phyloP scores from a whole-genome alignment of 23 tunicate species.

The Ciona savignyi region DNA sequence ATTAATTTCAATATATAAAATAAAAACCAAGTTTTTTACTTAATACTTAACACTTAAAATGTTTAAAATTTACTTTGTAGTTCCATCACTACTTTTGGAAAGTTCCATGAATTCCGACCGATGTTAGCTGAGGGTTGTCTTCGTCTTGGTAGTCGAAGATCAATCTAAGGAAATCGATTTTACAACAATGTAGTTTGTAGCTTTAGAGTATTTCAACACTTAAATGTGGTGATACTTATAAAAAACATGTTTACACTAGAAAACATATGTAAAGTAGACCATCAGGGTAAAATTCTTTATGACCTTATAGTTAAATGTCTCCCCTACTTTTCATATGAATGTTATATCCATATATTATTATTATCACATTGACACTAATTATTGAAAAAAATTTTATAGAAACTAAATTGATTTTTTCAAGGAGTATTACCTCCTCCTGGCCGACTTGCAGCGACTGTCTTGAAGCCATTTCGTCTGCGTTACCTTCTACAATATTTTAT shows the following conservation, averaged over 20 bases:
- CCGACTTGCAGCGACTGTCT: constrained; percentile 26
- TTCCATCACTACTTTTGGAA: constrained; percentile 33
- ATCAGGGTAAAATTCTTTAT: too few species aligned
- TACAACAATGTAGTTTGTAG: neutral
- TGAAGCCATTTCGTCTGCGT: constrained; percentile 2
- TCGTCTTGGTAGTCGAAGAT: constrained; percentile 29
- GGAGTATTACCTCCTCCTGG: constrained; percentile 17
- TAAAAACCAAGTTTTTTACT: neutral
- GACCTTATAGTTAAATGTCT: neutral
- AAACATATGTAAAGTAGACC: too few species aligned
- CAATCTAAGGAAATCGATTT: neutral
- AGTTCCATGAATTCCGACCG: constrained; percentile 37
- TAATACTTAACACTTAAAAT: neutral
- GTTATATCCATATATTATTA: too few species aligned
- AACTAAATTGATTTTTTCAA: too few species aligned
- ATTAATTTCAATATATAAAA: too few species aligned
- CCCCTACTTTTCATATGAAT: neutral
- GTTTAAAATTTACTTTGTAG: constrained; percentile 41
- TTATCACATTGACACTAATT: neutral
- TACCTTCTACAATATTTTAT: neutral
- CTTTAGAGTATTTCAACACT: neutral
- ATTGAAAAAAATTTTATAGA: too few species aligned
- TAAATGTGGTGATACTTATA: neutral
- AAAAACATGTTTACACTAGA: neutral
- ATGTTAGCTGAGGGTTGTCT: constrained; percentile 42